Evolutionary conservation across 2,888 invertebrate species (phyloP), one percentile per base, ranked within the genome.

Genomic region (Habrosyne pyritoides): DNA sequence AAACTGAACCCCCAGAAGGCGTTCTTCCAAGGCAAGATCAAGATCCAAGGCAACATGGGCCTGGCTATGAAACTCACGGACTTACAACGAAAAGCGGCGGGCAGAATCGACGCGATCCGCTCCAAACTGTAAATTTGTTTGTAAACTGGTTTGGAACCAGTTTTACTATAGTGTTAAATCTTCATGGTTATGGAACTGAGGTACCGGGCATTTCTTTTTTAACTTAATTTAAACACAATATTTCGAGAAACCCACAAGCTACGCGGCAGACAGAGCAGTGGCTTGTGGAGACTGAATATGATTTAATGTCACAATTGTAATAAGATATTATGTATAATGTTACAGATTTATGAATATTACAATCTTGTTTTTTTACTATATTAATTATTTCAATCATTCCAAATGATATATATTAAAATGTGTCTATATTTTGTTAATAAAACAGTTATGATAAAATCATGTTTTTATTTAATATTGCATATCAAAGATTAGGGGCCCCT

Each of bases 21-120:
- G 1, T 98, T 98, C 87, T 98, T 98, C 94, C 97, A 99, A 87
- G 99, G 99, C 14, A 99, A 99, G 88, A 95, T 98, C 56, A 99
- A 99, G 91, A 96, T 99, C 59, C 97, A 98, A 83, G 99, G 99
- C 30, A 99, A 99, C 83, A 98, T 99, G 96, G 98, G 98, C 0
- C 90, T 99, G 47, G 99, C 99, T 1, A 97, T 99, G 96, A 99
- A 98, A 84, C 90, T 99, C 57, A 95, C 96, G 21, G 97, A 97
- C 65, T 84, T 98, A 61, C 97, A 97, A 75, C 94, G 94, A 57
- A 94, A 94, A 6, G 96, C 97, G 0, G 94, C 95, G 3, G 93
- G 94, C 46, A 95, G 96, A 75, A 96, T 97, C 72, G 96, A 96
- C 33, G 89, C 94, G 21, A 91, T 97, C 55, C 94, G 96, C 54